Evolutionary conservation across 1,140 invertebrate genomes (phyloP).

Genomic region (Psilanteris sp.): DNA sequence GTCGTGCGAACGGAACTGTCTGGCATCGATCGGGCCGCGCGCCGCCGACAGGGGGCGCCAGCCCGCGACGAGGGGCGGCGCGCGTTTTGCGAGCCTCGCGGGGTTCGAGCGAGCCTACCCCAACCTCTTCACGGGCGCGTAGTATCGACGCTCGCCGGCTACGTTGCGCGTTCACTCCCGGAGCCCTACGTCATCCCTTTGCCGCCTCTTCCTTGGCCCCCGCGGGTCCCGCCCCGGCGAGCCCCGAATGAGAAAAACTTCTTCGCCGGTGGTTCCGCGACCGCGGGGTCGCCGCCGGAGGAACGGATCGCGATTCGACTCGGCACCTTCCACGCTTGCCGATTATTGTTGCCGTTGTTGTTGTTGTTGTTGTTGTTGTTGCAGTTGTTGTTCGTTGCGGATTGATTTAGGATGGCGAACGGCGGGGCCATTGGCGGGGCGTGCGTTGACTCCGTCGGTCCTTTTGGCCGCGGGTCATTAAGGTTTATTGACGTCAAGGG

Average conservation of each 20-base stretch:
- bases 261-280: constrained; percentile 1
- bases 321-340: too few relatives aligned
- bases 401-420: too few relatives aligned
- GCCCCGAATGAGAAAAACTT: constrained; percentile 19
- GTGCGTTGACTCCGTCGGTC: too few relatives aligned
- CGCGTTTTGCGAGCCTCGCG: constrained; percentile 55
- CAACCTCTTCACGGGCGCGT: constrained; percentile 75
- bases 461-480: too few relatives aligned
- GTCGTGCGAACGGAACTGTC: constrained; percentile 79
- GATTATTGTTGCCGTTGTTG: too few relatives aligned
- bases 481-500: too few relatives aligned
- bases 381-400: too few relatives aligned
- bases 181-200: constrained; percentile 63
- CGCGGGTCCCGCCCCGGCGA: constrained; percentile 7
- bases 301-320: too few relatives aligned
- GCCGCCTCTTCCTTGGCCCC: constrained; percentile 32
- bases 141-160: constrained; percentile 77
- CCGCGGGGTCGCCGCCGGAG: neutral
- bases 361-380: too few relatives aligned
- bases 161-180: constrained; percentile 55
- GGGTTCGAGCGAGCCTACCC: constrained; percentile 74
- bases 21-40: constrained; percentile 78
- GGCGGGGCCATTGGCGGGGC: too few relatives aligned
- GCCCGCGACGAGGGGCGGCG: constrained; percentile 4
- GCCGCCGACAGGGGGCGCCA: constrained; percentile 26